These are phyloP conservation scores for Hybos culiciformis DNA, from an alignment of 2,888 invertebrate genomes.

Conservation along the genomic window DNA sequence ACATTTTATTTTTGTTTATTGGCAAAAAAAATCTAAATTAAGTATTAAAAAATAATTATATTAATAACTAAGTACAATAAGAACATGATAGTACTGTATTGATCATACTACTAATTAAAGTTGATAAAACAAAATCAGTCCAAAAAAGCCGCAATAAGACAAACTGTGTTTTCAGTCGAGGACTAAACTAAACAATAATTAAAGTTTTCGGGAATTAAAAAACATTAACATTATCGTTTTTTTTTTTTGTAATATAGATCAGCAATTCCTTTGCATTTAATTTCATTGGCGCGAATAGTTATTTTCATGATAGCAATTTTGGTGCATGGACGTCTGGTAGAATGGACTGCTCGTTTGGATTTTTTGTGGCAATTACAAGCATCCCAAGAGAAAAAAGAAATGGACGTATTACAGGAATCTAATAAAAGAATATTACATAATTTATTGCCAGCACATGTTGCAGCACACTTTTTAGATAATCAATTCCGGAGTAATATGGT, in stretches of 20 bases:
- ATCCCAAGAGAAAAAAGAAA: constrained; percentile 79
- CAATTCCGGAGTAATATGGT: constrained; percentile 80
- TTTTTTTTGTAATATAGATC: constrained; percentile 34
- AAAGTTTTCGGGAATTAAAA: too few species aligned
- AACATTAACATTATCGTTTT: constrained; percentile 1
- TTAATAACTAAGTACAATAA: too few species aligned
- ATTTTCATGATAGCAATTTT: constrained; percentile 73
- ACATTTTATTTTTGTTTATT: too few species aligned
- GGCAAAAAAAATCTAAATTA: too few species aligned
- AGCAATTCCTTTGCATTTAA: constrained; percentile 63
- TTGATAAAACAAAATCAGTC: too few species aligned
- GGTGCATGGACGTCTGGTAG: constrained; percentile 68
- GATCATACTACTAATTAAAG: too few species aligned
- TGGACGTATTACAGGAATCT: constrained; percentile 84
- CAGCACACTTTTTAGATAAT: constrained; percentile 81
- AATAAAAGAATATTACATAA: constrained; percentile 81
- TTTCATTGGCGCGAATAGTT: constrained; percentile 64
- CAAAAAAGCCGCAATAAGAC: too few species aligned
- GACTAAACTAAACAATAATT: too few species aligned
- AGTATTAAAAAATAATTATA: too few species aligned
- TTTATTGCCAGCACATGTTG: constrained; percentile 80
- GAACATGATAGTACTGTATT: too few species aligned
- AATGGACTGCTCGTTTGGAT: constrained; percentile 79
- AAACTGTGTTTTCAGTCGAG: too few species aligned
- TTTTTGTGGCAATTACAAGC: constrained; percentile 77